A percentile compares a stretch with the other conserved stretches of the same genome.
phyloP scores from a whole-genome alignment of 2,888 invertebrate species.

The Frankliniella intonsa region DNA sequence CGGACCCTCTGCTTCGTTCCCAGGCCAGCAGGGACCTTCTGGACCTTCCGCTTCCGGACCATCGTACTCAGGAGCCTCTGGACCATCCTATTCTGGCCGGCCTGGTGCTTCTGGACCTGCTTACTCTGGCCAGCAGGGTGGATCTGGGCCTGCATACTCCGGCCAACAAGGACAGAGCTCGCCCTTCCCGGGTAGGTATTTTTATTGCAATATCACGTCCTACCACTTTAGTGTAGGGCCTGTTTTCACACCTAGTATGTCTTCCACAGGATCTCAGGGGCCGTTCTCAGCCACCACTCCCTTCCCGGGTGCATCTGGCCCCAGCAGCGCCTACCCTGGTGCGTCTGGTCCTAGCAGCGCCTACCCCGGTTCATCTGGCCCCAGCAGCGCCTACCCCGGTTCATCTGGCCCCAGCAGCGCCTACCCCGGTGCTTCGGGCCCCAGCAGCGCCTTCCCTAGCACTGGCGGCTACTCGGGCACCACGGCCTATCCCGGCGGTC shows the following conservation, averaged over 20 bases:
- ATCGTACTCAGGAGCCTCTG: constrained; percentile 39
- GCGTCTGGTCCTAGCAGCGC: constrained; percentile 33
- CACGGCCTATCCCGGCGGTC: background rate
- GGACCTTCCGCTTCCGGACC: constrained; percentile 40
- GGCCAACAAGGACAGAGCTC: constrained; percentile 37
- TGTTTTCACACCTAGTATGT: background rate
- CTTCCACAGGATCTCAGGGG: constrained; percentile 35
- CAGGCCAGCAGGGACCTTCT: constrained; percentile 42
- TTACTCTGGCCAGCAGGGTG: constrained; percentile 36
- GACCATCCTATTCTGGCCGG: constrained; percentile 38
- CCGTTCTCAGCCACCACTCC: constrained; percentile 36
- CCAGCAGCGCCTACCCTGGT: constrained; percentile 36
- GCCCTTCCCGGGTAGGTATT: constrained; percentile 34
- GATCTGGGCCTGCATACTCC: constrained; percentile 36
- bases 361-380: constrained; percentile 36
- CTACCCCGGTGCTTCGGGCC: constrained; percentile 36
- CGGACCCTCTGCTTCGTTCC: constrained; percentile 44
- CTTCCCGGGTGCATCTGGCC: constrained; percentile 38
- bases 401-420: constrained; percentile 33
- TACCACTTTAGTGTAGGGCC: no score
- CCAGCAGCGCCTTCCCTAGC: constrained; percentile 27
- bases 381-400: constrained; percentile 35
- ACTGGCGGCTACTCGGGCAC: background rate
- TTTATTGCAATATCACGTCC: no score
- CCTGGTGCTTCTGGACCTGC: constrained; percentile 40